Percentiles rank a stretch among this genome's conserved stretches.
Conservation (phyloP, 2,797 vertebrate species). For the Dipus sagitta region DNA sequence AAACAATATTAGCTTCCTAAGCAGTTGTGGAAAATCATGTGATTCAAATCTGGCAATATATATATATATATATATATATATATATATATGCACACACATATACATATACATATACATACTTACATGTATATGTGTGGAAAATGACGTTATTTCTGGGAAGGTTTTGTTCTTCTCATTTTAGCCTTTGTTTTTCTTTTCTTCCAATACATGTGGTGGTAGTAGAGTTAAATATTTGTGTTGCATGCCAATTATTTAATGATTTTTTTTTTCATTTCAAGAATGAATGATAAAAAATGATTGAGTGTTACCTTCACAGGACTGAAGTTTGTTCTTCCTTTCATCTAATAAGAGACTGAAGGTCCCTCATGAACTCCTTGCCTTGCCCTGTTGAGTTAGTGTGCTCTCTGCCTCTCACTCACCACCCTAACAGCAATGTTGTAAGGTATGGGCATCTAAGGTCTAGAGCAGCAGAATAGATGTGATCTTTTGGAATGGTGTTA, state of each 20-base stretch:
- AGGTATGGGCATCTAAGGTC: not conserved
- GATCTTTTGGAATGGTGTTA: not conserved
- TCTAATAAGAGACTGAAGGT: not conserved
- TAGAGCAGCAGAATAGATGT: not conserved
- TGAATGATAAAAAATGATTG: not conserved
- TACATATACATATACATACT: too few relatives aligned
- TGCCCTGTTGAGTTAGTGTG: not conserved
- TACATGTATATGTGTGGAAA: not conserved
- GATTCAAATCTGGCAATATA: not conserved
- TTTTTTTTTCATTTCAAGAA: not conserved
- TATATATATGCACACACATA: not conserved
- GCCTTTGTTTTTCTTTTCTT: not conserved
- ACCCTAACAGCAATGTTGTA: not conserved
- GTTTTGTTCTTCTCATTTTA: not conserved
- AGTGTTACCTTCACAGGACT: not conserved
- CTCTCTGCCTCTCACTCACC: not conserved
- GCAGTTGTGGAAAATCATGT: not conserved
- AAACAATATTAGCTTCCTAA: not conserved
- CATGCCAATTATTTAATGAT: not conserved
- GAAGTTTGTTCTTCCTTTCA: not conserved
- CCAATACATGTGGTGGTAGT: not conserved
- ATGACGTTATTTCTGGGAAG: not conserved
- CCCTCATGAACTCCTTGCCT: not conserved
- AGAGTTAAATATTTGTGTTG: not conserved
- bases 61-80: not conserved